Percentiles rank a stretch among this genome's conserved stretches.
Conservation (phyloP, 2,888 invertebrate genomes). For the Drosophila paracracens region DNA sequence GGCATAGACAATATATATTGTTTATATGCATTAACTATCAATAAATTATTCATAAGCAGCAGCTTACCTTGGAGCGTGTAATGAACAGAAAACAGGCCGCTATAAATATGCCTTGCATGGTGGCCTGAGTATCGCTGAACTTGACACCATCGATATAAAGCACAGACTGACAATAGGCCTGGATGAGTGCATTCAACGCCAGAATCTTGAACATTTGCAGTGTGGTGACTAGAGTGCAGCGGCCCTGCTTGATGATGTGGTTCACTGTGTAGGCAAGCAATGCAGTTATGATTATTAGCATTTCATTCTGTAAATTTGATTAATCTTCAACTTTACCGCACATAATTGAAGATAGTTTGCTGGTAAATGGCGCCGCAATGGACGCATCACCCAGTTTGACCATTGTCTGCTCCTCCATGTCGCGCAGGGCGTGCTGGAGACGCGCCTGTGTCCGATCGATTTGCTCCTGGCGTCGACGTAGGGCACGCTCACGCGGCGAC, state of each 20-base stretch:
- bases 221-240: conserved; percentile 99
- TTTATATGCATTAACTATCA: background rate
- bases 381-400: conserved; percentile 99
- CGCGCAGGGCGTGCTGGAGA: conserved; percentile 88
- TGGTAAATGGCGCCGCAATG: conserved; percentile 99
- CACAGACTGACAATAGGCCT: conserved; percentile 99
- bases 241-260: conserved; percentile 99
- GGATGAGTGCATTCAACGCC: conserved; percentile 97
- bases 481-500: conserved; percentile 81
- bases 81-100: conserved; percentile 99
- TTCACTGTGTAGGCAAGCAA: conserved; percentile 90
- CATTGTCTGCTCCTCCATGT: conserved; percentile 94
- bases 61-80: conserved; percentile 95
- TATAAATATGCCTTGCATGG: conserved; percentile 96
- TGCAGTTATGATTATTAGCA: background rate
- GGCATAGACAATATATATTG: conserved; percentile 72
- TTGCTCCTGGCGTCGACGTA: conserved; percentile 82
- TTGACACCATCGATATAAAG: conserved; percentile 99
- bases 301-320: background rate
- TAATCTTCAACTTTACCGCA: conserved; percentile 89
- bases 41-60: background rate
- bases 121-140: conserved; percentile 98
- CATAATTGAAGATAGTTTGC: conserved; percentile 96
- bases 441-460: conserved; percentile 80
- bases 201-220: conserved; percentile 99